phyloP scores from a whole-genome alignment of 1,140 invertebrate genomes.

The Eriocheir sinensis region DNA sequence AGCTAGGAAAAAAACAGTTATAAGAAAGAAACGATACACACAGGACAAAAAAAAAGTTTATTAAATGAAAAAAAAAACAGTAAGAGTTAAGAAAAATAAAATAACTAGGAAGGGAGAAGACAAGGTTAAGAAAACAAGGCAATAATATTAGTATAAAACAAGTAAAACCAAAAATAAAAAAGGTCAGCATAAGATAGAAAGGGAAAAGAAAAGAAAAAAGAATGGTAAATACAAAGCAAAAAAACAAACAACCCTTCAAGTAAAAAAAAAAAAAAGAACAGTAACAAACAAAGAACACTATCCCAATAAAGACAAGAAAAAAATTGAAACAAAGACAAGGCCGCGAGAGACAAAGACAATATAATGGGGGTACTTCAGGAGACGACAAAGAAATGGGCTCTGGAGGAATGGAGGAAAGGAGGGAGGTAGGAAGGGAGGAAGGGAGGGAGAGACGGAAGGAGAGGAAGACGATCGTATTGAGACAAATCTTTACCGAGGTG shows the following conservation, averaged over 20 bases:
- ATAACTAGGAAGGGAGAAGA: neutral
- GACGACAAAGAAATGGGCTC: neutral
- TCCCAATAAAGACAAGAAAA: neutral
- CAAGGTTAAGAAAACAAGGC: neutral
- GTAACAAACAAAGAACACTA: neutral
- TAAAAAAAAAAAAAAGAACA: neutral
- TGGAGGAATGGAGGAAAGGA: neutral
- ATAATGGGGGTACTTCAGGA: neutral
- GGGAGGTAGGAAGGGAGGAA: neutral
- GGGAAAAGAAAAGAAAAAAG: neutral
- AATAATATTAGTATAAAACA: neutral
- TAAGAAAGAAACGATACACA: neutral
- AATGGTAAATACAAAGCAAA: neutral
- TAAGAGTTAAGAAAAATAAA: neutral
- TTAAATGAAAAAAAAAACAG: neutral
- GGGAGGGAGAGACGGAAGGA: neutral
- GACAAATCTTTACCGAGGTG: conserved; percentile 7
- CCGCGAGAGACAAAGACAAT: neutral
- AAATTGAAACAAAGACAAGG: neutral
- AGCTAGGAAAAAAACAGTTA: neutral
- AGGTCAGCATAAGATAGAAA: neutral
- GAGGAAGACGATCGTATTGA: neutral
- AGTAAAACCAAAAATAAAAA: neutral
- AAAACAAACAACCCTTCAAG: neutral
- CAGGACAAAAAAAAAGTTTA: neutral